Evolutionary conservation across 2,113 vertebrate species (phyloP), one percentile per base, ranked within the genome.

Genomic region (Caloenas nicobarica): DNA sequence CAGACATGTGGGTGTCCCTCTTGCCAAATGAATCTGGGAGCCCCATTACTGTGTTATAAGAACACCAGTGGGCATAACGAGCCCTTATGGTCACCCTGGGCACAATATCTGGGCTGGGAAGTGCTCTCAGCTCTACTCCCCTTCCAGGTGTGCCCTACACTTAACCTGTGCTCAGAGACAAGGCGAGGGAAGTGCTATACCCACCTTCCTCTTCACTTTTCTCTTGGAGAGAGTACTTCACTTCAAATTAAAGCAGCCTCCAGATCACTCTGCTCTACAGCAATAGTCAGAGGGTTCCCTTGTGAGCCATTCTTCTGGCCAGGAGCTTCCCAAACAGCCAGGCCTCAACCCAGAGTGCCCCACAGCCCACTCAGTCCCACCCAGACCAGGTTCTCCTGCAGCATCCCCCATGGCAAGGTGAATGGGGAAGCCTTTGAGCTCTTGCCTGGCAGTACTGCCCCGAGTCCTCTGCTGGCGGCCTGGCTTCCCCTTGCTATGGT

Each of bases 141-240:
- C 7, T 76, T 42, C 31, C 2, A 4, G 19, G 1, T 23, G 8
- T 31, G 23, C 44, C 61, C 29, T 22, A 2, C 0, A 46, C 44
- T 46, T 46, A 13, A 46, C 44, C 44, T 46, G 19, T 10, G 0
- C 6, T 54, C 44, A 46, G 26, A 16, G 7, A 80, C 29, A 16
- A 54, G 25, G 25, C 58, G 69, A 61, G 10, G 16, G 29, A 82
- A 28, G 11, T 5, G 2, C n/a, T 46, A 53, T n/a, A 25, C 13
- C 7, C 25, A 50, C 10, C 16, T 13, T 57, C 28, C 28, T 68
- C 29, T 68, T 57, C 46, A 23, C 10, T 31, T 15, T 60, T 23
- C 28, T 38, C 53, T 66, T 77, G 12, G 5, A 18, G 14, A 33
- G 19, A 19, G 25, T 57, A 53, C 22, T 68, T n/a, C 8, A 34